These are phyloP conservation scores for Hydroisotoma schaefferi DNA, from an alignment of 2,888 invertebrate genomes.

Conservation along the genomic window DNA sequence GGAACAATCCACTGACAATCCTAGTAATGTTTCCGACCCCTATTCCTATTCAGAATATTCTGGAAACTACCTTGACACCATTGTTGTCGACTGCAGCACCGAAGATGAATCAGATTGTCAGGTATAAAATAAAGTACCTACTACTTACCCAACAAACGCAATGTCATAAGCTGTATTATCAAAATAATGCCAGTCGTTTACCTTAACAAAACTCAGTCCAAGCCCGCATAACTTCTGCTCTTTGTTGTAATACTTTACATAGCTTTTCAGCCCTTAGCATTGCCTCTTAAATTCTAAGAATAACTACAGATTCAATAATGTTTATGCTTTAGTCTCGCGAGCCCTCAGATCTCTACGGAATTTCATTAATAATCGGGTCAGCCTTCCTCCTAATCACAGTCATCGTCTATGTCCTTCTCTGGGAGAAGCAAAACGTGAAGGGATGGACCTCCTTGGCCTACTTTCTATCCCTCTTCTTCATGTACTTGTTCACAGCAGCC, in stretches of 20 bases:
- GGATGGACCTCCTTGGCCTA: slow-evolving; percentile 41
- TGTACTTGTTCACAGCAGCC: slow-evolving; percentile 40
- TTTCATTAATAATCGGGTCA: slow-evolving; percentile 40
- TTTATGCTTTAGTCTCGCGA: slow-evolving; percentile 10
- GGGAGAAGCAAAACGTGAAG: slow-evolving; percentile 45
- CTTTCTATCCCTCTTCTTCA: slow-evolving; percentile 37
- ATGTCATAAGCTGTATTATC: too few relatives aligned
- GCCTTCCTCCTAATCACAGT: slow-evolving; percentile 43
- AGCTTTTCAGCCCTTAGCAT: not conserved
- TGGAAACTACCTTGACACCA: slow-evolving; percentile 31
- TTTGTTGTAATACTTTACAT: too few relatives aligned
- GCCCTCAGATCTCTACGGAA: slow-evolving; percentile 37
- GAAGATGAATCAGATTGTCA: not conserved
- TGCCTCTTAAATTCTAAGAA: not conserved
- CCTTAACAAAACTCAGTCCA: too few relatives aligned
- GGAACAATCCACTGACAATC: not conserved
- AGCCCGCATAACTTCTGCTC: too few relatives aligned
- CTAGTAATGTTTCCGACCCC: not conserved
- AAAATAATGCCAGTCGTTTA: too few relatives aligned
- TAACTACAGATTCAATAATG: not conserved
- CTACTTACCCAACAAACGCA: too few relatives aligned
- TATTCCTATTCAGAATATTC: slow-evolving; percentile 8
- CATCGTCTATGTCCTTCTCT: slow-evolving; percentile 38
- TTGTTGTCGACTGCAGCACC: slow-evolving; percentile 31
- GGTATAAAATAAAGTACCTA: slow-evolving; percentile 7